phyloP scores from a whole-genome alignment of 2,797 vertebrate species.

The Eulemur mongoz region DNA sequence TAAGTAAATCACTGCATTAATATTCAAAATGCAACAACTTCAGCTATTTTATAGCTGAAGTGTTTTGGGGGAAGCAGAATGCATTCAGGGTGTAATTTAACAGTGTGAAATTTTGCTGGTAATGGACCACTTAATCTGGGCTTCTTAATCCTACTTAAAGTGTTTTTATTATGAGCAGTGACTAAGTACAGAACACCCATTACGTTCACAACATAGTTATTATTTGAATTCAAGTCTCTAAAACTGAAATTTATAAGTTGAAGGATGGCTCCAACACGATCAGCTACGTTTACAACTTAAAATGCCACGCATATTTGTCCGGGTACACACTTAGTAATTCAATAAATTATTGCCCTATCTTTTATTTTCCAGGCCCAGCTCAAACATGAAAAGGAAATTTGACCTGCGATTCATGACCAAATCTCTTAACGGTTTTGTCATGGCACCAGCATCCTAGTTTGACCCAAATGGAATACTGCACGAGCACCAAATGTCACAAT shows the following conservation, averaged over 20 bases:
- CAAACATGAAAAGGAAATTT: slow-evolving; percentile 65
- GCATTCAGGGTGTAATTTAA: neutral
- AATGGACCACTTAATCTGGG: slow-evolving; percentile 29
- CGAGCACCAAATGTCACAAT: slow-evolving; percentile 1
- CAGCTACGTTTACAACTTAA: slow-evolving; percentile 48
- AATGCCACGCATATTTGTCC: slow-evolving; percentile 56
- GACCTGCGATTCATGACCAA: slow-evolving; percentile 54
- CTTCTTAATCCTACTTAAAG: slow-evolving; percentile 53
- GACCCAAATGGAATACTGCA: slow-evolving; percentile 35
- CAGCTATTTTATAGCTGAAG: neutral
- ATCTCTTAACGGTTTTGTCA: slow-evolving; percentile 55
- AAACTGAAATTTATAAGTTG: slow-evolving; percentile 49
- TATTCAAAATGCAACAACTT: slow-evolving; percentile 1
- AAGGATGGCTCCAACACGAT: neutral
- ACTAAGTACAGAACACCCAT: slow-evolving; percentile 52
- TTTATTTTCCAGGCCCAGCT: slow-evolving; percentile 55
- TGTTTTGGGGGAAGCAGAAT: neutral
- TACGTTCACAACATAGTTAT: slow-evolving; percentile 40
- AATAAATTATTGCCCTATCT: slow-evolving; percentile 42
- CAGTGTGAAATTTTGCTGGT: slow-evolving; percentile 49
- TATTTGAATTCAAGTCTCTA: slow-evolving; percentile 54
- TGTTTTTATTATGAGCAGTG: slow-evolving; percentile 63
- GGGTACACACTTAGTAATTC: slow-evolving; percentile 53
- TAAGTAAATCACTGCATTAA: neutral
- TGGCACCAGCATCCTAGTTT: neutral